Evolutionary conservation across 2,113 vertebrate species (phyloP).

Genomic region (Odocoileus virginianus): DNA sequence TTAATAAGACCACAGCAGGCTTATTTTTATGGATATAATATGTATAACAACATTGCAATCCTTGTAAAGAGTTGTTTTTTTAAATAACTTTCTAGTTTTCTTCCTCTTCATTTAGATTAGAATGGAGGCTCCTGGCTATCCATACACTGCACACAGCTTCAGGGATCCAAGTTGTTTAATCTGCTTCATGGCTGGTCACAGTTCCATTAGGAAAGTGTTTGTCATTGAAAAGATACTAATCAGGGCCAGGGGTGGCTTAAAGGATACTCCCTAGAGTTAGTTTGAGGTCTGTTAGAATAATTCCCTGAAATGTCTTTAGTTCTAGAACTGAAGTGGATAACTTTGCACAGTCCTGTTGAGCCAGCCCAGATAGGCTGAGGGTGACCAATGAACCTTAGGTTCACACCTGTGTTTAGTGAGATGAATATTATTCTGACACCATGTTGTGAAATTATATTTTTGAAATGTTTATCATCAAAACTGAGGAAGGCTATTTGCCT

Average conservation of each 20-base stretch:
- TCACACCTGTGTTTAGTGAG: neutral
- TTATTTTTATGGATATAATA: neutral
- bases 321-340: neutral
- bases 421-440: neutral
- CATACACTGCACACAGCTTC: neutral
- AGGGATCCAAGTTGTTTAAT: neutral
- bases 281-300: neutral
- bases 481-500: neutral
- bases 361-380: neutral
- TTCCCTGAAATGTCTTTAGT: neutral
- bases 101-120: neutral
- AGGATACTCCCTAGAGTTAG: neutral
- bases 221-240: neutral
- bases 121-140: rapidly evolving
- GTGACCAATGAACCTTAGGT: neutral
- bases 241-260: neutral
- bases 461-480: neutral
- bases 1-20: neutral
- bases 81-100: neutral
- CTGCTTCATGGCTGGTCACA: neutral
- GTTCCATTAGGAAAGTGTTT: neutral
- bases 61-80: neutral
- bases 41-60: neutral
- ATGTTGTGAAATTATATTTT: neutral
- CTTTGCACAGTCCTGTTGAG: neutral